Base-by-base conservation (phyloP, 2,888 invertebrate species). In the Nomada ferruginata region DNA sequence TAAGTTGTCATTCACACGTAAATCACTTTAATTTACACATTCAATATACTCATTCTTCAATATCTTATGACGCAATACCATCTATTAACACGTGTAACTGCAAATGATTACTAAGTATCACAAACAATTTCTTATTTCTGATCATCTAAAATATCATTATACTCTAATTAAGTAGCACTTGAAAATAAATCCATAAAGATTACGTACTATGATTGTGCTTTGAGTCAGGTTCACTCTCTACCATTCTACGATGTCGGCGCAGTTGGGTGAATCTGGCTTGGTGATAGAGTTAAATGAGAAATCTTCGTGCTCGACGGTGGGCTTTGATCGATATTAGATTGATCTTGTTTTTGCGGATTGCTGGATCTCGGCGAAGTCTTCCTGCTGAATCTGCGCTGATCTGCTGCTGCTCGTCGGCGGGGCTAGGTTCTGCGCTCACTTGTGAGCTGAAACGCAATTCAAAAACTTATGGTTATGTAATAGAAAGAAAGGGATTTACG, bases 141-240 rank as follows among this genome's bases (percentile, higher is more conserved):
- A 36, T 36, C 36, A 1, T 36, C 5, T 36, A 7, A 36, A 36
- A 36, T 36, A 36, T 7, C 36, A 7, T 7, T 20, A n/a, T 20
- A 53, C 0, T 53, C 11, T n/a, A 18, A 53, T 53, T 53, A 53
- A 18, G 20, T 53, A 20, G 20, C 18, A 20, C 10, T 53, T n/a
- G 20, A 7, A n/a, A n/a, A 10, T 20, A 23, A 10, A 20, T 60
- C 2, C 36, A 1, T 7, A 23, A 10, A 47, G 2, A 5, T 44
- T 70, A 95, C 96, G 95, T 91, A 96, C 96, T 96, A 95, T 96
- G 95, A 95, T 96, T 95, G 95, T 96, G 96, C 95, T 96, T 97
- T 94, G 96, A 95, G 94, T 95, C 95, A 95, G 96, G 96, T 95
- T 97, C 97, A 97, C 96, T 96, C 97, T 97, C 97, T 97, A 97